phyloP scores from a whole-genome alignment of 2,888 invertebrate genomes.

The Agapetus fuscipes region DNA sequence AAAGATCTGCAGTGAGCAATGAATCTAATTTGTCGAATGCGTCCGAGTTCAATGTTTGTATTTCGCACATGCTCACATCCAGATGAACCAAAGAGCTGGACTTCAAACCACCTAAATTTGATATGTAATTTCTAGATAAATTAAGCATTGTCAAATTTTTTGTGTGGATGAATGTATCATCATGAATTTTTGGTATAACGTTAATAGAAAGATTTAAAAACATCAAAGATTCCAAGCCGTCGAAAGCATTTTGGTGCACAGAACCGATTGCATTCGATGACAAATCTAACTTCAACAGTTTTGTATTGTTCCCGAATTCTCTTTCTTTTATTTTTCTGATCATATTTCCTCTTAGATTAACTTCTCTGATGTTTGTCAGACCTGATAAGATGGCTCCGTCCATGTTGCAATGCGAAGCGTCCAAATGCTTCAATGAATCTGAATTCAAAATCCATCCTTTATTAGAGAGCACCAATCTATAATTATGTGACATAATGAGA shows the following conservation, averaged over 20 bases:
- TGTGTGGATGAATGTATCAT: conserved; percentile 50
- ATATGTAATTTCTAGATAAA: conserved; percentile 56
- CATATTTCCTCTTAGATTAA: conserved; percentile 53
- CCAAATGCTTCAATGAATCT: conserved; percentile 44
- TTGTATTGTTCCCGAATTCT: conserved; percentile 52
- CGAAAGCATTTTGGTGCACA: conserved; percentile 52
- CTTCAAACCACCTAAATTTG: conserved; percentile 45
- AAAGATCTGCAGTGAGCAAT: conserved; percentile 51
- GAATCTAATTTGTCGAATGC: conserved; percentile 50
- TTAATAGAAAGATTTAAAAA: conserved; percentile 62
- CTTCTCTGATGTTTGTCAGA: conserved; percentile 49
- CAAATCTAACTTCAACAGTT: conserved; percentile 52
- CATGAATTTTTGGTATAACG: conserved; percentile 49
- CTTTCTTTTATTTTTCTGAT: conserved; percentile 47
- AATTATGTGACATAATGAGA: conserved; percentile 54
- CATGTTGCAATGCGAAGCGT: conserved; percentile 53
- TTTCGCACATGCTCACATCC: conserved; percentile 59
- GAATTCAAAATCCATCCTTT: conserved; percentile 37
- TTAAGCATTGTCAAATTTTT: conserved; percentile 50
- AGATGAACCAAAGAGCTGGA: conserved; percentile 48
- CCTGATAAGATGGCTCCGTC: conserved; percentile 49
- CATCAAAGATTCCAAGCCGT: conserved; percentile 45
- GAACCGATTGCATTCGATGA: conserved; percentile 56
- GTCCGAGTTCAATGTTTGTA: conserved; percentile 44
- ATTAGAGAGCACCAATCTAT: conserved; percentile 40